Evolutionary conservation across 2,888 invertebrate genomes (phyloP), one percentile per base, ranked within the genome.

Genomic region (Archips crataeganus): DNA sequence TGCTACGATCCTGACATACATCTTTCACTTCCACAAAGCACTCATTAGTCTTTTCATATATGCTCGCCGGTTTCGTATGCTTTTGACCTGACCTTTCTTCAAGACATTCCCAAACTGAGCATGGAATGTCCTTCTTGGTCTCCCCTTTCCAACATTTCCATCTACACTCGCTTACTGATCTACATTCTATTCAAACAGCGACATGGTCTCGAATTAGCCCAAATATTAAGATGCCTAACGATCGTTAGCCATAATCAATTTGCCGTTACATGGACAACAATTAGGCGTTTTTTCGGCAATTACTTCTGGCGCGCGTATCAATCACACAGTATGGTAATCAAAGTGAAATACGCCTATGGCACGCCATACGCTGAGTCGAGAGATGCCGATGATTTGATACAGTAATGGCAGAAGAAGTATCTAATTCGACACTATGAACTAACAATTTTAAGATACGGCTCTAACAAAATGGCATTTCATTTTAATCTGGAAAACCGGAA

Each of bases 271-370:
- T 79, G 84, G 77, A 76, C 79, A 74, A 81, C 85, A 87, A 90
- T 91, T 91, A 90, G 71, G 76, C 79, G 82, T 87, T 91, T 88
- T 90, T 89, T 87, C 82, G 84, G 84, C 90, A 83, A 89, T 90
- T 87, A 89, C 78, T 51, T 71, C 68, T 74, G 71, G 34, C 71
- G 63, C 59, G 64, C 34, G 75, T 80, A 86, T 86, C 81, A 82
- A 85, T 87, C 85, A 84, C 5, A 49, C 77, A 72, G 74, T 61
- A 75, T 76, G 75, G 70, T 71, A 64, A 76, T 74, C 71, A 54
- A 72, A 73, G 65, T 74, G 75, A 77, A 73, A 73, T 69, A 73
- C 73, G 73, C 49, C 73, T 69, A 15, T 54, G 36, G 39, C 32
- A 60, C n/a, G 60, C 15, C 59, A n/a, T 39, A 59, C 45, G 39